Evolutionary conservation across 2,888 invertebrate genomes (phyloP).

Genomic region (Uropetala carovei): DNA sequence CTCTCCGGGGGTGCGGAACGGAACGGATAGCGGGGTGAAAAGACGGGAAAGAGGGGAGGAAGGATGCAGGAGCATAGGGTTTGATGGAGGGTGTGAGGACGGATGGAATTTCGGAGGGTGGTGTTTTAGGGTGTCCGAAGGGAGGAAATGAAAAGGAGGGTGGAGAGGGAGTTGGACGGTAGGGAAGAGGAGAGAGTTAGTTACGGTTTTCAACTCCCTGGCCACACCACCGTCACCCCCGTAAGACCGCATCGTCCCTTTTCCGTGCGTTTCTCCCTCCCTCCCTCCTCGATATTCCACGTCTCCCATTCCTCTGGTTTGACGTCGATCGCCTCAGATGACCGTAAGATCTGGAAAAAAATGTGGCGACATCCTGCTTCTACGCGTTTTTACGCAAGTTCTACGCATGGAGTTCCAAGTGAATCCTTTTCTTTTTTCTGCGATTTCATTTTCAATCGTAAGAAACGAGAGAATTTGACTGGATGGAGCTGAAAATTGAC

Average conservation of each 20-base stretch:
- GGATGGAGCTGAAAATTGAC: too few species aligned
- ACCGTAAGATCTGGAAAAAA: not conserved
- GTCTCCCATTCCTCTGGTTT: not conserved
- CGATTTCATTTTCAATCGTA: too few species aligned
- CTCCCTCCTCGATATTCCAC: not conserved
- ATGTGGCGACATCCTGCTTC: not conserved
- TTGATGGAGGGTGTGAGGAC: not conserved
- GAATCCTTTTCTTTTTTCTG: too few species aligned
- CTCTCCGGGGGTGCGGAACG: not conserved
- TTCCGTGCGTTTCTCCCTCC: not conserved
- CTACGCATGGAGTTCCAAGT: too few species aligned
- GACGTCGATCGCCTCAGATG: not conserved
- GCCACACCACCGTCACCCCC: not conserved
- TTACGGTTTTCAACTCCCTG: slow-evolving; percentile 43
- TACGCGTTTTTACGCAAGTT: too few species aligned
- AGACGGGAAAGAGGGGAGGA: not conserved
- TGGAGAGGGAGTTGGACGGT: not conserved
- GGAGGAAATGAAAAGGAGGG: not conserved
- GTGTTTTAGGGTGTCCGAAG: slow-evolving; percentile 2
- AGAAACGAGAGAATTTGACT: too few species aligned
- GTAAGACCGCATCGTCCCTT: not conserved
- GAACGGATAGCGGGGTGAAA: not conserved
- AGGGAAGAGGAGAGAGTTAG: not conserved
- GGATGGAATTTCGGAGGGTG: not conserved
- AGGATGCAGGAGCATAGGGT: not conserved